A percentile compares a stretch with the other conserved stretches of the same genome.
Conservation (phyloP, 2,888 invertebrate genomes). For the Eupeodes luniger region DNA sequence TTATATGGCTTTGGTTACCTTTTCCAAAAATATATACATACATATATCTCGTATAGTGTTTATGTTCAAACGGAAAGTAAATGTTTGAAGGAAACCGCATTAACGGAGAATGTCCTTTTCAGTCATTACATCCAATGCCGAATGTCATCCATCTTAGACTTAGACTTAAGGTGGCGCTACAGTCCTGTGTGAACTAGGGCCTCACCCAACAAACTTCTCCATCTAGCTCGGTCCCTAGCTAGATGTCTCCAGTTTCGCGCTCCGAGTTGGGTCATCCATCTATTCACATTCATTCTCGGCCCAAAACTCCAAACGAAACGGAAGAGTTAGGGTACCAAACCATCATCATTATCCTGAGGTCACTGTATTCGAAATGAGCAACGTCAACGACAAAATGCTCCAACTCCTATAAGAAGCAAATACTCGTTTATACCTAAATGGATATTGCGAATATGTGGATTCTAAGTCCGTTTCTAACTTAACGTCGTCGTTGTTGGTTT, state of each 20-base stretch:
- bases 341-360: constrained; percentile 76
- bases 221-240: too few species aligned
- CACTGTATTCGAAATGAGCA: constrained; percentile 77
- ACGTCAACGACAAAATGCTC: constrained; percentile 5
- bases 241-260: too few species aligned
- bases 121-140: constrained; percentile 74
- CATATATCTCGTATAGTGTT: constrained; percentile 31
- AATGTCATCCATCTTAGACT: constrained; percentile 73
- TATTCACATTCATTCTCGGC: constrained; percentile 57
- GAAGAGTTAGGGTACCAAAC: constrained; percentile 74
- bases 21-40: not conserved
- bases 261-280: constrained; percentile 74
- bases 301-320: constrained; percentile 43
- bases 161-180: too few species aligned
- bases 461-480: constrained; percentile 65
- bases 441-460: constrained; percentile 9
- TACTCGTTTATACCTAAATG: too few species aligned
- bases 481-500: constrained; percentile 23
- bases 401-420: not conserved
- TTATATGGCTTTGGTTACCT: constrained; percentile 9
- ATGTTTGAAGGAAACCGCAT: constrained; percentile 75
- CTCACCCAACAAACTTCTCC: too few species aligned
- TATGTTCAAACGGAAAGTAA: constrained; percentile 72
- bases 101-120: constrained; percentile 77
- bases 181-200: too few species aligned